Evolutionary conservation across 2,113 vertebrate genomes (phyloP).

Genomic region (Myiopsitta monachus): DNA sequence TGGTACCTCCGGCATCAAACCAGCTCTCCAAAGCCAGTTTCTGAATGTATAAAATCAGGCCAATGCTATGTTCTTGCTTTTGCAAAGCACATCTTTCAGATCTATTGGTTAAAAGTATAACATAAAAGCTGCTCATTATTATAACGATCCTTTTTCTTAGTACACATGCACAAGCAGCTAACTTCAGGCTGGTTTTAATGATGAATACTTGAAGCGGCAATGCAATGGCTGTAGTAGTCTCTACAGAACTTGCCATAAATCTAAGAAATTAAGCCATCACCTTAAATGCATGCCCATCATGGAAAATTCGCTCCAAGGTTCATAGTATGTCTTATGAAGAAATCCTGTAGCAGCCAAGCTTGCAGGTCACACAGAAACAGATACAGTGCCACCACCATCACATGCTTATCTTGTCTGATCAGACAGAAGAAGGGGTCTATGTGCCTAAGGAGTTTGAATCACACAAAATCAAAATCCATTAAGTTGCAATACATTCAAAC

Average conservation of each 20-base stretch:
- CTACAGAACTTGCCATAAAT: background rate
- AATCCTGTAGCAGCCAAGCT: background rate
- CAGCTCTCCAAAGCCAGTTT: background rate
- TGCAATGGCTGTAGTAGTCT: background rate
- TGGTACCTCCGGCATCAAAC: background rate
- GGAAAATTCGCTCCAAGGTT: constrained; percentile 15
- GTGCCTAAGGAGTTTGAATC: background rate
- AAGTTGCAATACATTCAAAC: constrained; percentile 32
- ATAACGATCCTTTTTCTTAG: background rate
- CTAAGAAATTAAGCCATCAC: background rate
- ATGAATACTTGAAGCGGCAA: background rate
- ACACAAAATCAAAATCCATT: constrained; percentile 44
- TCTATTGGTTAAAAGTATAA: background rate
- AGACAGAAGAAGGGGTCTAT: background rate
- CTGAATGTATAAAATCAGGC: background rate
- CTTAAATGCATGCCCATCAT: background rate
- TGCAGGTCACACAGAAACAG: background rate
- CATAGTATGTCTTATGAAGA: background rate
- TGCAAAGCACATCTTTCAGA: background rate
- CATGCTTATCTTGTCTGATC: background rate
- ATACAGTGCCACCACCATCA: background rate
- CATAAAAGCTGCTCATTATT: background rate
- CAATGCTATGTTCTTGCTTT: background rate
- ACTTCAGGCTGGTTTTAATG: background rate
- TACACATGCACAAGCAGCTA: background rate